These are phyloP conservation scores for Phylloscopus trochiloides DNA, from an alignment of 2,113 vertebrate genomes.

Conservation along the genomic window DNA sequence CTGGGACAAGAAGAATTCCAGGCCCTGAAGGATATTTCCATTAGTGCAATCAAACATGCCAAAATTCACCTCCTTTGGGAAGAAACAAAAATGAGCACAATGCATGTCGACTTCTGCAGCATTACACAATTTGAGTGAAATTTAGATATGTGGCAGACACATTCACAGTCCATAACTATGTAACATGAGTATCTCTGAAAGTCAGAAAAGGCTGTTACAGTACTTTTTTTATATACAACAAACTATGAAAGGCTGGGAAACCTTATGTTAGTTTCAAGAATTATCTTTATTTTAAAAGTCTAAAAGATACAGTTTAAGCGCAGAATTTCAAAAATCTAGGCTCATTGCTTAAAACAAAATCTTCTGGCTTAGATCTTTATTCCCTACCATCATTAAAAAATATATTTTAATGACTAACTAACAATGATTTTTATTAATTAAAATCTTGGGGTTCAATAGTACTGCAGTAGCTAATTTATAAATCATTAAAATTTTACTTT, in stretches of 20 bases:
- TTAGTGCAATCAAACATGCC: slow-evolving; percentile 72
- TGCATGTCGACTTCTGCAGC: not conserved
- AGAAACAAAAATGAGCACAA: not conserved
- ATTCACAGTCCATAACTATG: not conserved
- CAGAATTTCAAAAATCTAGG: not conserved
- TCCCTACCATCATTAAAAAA: not conserved
- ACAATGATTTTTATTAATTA: not conserved
- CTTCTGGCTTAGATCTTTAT: not conserved
- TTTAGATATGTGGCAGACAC: not conserved
- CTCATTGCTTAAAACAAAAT: not conserved
- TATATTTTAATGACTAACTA: not conserved
- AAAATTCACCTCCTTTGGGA: slow-evolving; percentile 77
- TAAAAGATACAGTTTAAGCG: not conserved
- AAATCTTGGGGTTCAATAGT: not conserved
- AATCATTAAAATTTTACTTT: not conserved
- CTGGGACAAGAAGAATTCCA: slow-evolving; percentile 77
- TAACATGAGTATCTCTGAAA: not conserved
- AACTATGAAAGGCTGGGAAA: not conserved
- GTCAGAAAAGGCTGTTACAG: not conserved
- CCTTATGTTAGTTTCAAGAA: not conserved
- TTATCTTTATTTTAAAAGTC: not conserved
- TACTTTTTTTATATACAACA: not conserved
- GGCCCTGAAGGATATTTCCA: slow-evolving; percentile 69
- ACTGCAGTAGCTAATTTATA: not conserved
- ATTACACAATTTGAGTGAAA: not conserved